Conservation (phyloP, 2,888 invertebrate species). For the Zygaena filipendulae region DNA sequence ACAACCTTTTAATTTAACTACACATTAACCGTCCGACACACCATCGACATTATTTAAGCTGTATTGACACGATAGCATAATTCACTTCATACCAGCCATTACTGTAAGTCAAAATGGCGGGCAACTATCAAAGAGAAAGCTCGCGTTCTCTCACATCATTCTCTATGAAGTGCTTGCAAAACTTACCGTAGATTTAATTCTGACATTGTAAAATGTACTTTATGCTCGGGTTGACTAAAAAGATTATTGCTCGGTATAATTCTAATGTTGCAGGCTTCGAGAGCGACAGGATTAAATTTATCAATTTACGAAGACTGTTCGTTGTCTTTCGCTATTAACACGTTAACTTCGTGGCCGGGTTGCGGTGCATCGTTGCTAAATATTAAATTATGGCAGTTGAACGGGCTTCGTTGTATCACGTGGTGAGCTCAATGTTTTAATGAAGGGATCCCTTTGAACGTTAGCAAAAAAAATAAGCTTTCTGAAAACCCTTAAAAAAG, state of each 20-base stretch:
- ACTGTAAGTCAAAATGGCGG: conserved; percentile 65
- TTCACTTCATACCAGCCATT: conserved; percentile 52
- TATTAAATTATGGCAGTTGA: conserved; percentile 46
- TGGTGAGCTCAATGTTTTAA: too few species aligned
- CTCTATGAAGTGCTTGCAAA: conserved; percentile 44
- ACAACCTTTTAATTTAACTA: conserved; percentile 43
- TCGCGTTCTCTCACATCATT: conserved; percentile 58
- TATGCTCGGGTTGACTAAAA: conserved; percentile 15
- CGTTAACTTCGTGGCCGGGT: conserved; percentile 39
- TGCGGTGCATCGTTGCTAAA: conserved; percentile 35
- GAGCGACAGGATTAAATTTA: conserved; percentile 50
- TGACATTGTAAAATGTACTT: conserved; percentile 19
- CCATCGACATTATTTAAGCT: conserved; percentile 51
- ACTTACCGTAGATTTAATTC: conserved; percentile 26
- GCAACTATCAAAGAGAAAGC: conserved; percentile 63
- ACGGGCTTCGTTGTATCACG: too few species aligned
- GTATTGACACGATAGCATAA: conserved; percentile 53
- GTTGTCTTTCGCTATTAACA: conserved; percentile 52
- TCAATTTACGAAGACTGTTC: conserved; percentile 56
- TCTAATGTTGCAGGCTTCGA: too few species aligned
- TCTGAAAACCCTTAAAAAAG: too few species aligned
- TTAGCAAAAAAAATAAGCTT: too few species aligned
- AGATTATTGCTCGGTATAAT: too few species aligned
- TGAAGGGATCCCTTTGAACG: too few species aligned
- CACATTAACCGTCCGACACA: conserved; percentile 37